These are phyloP conservation scores for Glossophaga mutica DNA, from an alignment of 2,797 vertebrate genomes.

Conservation along the genomic window DNA sequence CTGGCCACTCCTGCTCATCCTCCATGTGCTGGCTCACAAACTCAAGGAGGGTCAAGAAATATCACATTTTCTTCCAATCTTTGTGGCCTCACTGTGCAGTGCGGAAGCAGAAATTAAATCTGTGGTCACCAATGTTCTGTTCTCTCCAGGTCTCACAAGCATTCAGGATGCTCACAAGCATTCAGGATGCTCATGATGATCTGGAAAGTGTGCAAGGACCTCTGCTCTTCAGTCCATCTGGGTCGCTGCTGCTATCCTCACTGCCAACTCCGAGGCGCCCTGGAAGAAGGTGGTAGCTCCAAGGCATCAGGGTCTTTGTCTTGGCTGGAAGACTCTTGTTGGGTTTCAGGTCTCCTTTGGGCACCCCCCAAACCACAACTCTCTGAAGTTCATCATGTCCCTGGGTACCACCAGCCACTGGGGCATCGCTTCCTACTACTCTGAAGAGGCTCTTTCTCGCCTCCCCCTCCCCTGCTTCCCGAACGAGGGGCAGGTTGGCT, in stretches of 20 bases:
- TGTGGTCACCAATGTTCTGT: background rate
- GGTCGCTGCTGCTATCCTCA: background rate
- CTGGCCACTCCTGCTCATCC: background rate
- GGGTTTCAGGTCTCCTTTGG: background rate
- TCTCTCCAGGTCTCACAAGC: background rate
- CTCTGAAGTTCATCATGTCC: background rate
- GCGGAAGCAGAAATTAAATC: background rate
- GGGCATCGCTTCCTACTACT: background rate
- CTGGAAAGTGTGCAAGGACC: background rate
- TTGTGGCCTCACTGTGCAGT: background rate
- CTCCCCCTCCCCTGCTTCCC: background rate
- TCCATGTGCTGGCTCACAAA: background rate
- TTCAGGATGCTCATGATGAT: background rate
- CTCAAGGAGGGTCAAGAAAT: background rate
- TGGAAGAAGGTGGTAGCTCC: background rate
- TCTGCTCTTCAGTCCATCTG: background rate
- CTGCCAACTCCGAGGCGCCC: background rate
- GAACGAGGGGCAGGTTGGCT: background rate
- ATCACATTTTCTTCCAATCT: background rate
- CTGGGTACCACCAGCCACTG: background rate
- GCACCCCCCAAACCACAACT: background rate
- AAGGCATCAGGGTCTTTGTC: background rate
- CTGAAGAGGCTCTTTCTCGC: background rate
- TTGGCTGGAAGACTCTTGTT: background rate
- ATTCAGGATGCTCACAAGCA: background rate